A percentile compares a stretch with the other conserved stretches of the same genome.
Evolutionary conservation across 2,797 vertebrate species (phyloP).

Genomic region (Thunnus albacares): DNA sequence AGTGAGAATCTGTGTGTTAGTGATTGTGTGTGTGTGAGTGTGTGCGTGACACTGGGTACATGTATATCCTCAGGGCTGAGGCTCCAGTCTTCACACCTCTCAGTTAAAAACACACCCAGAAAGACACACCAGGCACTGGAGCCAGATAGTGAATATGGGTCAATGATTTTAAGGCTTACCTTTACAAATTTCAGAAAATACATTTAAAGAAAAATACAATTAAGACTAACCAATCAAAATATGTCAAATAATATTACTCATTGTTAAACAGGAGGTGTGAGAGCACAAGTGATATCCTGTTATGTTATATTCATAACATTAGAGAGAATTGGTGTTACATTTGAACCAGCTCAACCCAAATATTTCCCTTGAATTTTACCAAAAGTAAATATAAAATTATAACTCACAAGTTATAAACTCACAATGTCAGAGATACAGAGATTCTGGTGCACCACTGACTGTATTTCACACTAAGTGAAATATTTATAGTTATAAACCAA

Average conservation of each 20-base stretch:
- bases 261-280: neutral
- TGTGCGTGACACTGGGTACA: slow-evolving; percentile 60
- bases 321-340: neutral
- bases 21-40: slow-evolving; percentile 22
- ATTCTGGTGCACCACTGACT: slow-evolving; percentile 9
- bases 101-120: slow-evolving; percentile 69
- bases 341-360: neutral
- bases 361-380: neutral
- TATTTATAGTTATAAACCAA: slow-evolving; percentile 30
- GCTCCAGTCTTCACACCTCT: slow-evolving; percentile 80
- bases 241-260: neutral
- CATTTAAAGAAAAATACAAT: neutral
- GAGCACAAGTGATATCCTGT: neutral
- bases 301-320: neutral
- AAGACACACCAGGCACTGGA: slow-evolving; percentile 67
- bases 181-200: slow-evolving; percentile 7
- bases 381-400: neutral
- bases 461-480: slow-evolving; percentile 24
- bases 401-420: neutral
- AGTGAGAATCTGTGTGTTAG: slow-evolving; percentile 45
- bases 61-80: slow-evolving; percentile 69
- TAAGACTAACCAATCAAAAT: neutral
- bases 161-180: slow-evolving; percentile 38
- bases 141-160: slow-evolving; percentile 52
- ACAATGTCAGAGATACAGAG: neutral